Evolutionary conservation across 2,888 invertebrate genomes (phyloP).

Genomic region (Napeogenes inachia): DNA sequence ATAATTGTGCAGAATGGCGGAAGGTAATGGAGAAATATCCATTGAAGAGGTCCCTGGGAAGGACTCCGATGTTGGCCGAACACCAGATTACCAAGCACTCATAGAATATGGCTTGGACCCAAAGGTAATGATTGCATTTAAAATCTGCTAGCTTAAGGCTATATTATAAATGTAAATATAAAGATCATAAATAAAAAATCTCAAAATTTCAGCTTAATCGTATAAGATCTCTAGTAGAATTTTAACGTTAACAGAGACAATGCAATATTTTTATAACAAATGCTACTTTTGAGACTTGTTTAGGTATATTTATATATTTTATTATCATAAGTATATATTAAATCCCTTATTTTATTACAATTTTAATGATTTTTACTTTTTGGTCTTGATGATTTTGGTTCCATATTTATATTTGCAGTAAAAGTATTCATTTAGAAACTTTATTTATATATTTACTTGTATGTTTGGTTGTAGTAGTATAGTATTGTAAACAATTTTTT

Average conservation of each 20-base stretch:
- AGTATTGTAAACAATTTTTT: neutral
- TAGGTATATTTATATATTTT: no score
- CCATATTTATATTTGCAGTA: neutral
- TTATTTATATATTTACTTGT: neutral
- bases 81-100: conserved; percentile 95
- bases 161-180: no score
- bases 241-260: neutral
- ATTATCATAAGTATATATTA: no score
- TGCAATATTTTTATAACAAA: no score
- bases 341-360: no score
- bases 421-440: neutral
- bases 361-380: no score
- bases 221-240: neutral
- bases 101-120: conserved; percentile 97
- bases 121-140: conserved; percentile 78
- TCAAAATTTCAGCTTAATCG: neutral
- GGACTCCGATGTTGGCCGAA: conserved; percentile 83
- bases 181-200: no score
- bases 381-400: no score
- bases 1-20: conserved; percentile 85
- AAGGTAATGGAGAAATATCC: conserved; percentile 90
- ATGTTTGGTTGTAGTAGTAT: neutral
- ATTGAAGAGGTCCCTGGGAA: conserved; percentile 84
- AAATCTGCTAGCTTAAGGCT: neutral
- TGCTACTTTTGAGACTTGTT: no score